Evolutionary conservation across 2,113 vertebrate genomes (phyloP), one percentile per base, ranked within the genome.

Genomic region (Pachyramphus minor): DNA sequence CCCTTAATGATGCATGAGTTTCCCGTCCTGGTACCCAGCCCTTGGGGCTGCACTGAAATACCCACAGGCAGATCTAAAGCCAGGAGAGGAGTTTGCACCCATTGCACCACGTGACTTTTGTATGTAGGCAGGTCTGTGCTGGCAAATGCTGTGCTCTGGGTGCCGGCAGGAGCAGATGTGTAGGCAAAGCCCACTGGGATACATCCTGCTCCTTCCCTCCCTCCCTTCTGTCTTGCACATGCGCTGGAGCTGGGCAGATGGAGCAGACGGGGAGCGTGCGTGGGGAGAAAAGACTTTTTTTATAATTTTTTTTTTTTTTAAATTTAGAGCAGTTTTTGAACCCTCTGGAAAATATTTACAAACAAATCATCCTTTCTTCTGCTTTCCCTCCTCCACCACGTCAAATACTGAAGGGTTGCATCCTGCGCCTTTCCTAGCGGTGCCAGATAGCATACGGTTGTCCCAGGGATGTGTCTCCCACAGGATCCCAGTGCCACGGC

Each of bases 291-390:
- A 82, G 33, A 19, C 23, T 69, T 37, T 82, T 81, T 81, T 41
- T 28, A 28, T 66, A 15, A 30, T 9, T 4, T 12, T 22, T 55
- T 17, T n/a, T n/a, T 68, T 69, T 75, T 74, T 42, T 30, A 3
- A 84, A 81, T 84, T 74, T 74, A 93, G 94, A 95, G 60, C 71
- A 93, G 90, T 58, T 95, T 95, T 93, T 75, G 49, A 93, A 49
- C 66, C 82, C 87, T 79, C 82, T 56, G 74, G 60, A 68, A 93
- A 95, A 96, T 96, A 96, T 96, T 97, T 96, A 71, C 95, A 95
- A 96, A 95, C 94, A 90, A 82, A 73, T 87, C 90, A 68, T 60
- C 19, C 0, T 94, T 84, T 94, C 89, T 94, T 93, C 87, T 96
- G 95, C 91, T 96, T 94, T 96, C 52, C 89, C 84, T 95, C 87